These are phyloP conservation scores for Thermophis baileyi DNA, from an alignment of 2,113 vertebrate genomes.

Conservation along the genomic window DNA sequence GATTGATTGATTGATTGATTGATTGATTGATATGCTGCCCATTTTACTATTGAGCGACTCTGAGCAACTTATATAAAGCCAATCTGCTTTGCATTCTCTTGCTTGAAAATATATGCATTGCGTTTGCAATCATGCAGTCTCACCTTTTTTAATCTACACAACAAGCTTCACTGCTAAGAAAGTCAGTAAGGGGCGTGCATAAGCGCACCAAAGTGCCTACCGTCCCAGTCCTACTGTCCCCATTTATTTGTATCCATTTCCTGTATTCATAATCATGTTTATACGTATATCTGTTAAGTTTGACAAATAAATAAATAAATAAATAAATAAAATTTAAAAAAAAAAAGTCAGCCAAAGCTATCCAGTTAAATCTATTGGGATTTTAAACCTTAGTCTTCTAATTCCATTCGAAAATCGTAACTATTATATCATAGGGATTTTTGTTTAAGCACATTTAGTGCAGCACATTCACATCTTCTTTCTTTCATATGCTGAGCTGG, in stretches of 20 bases:
- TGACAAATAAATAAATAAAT: no score
- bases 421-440: background rate
- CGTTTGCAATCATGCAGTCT: background rate
- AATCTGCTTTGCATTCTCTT: background rate
- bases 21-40: background rate
- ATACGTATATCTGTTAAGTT: no score
- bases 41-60: background rate
- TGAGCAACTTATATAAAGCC: background rate
- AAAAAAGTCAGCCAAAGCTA: no score
- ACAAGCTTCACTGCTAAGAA: background rate
- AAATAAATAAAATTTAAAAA: no score
- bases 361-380: background rate
- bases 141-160: background rate
- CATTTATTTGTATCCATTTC: no score
- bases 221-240: no score
- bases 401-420: background rate
- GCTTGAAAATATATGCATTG: background rate
- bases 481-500: background rate
- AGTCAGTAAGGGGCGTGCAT: no score
- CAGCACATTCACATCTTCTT: background rate
- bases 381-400: background rate
- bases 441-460: background rate
- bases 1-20: background rate
- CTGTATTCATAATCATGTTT: no score
- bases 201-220: no score